Conservation (phyloP, 2,113 vertebrate species). For the Lasiurus cinereus region DNA sequence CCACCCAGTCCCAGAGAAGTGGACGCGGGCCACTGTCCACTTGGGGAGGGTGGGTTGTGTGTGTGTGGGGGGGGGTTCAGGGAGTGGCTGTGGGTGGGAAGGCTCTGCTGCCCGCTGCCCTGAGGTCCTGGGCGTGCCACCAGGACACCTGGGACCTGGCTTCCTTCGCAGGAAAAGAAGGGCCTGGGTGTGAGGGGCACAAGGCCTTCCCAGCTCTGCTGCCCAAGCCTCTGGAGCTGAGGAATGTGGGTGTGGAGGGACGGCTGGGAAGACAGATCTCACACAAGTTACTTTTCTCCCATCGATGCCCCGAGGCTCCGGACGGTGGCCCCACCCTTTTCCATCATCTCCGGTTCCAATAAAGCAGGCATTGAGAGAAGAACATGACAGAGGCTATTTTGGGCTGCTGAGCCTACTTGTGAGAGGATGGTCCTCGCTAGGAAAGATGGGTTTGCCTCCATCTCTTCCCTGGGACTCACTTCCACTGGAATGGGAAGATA, state of each 20-base stretch:
- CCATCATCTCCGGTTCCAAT: constrained; percentile 64
- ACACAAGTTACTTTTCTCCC: background rate
- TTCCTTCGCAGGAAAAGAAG: background rate
- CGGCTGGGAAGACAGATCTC: background rate
- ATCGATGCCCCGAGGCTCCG: constrained; percentile 53
- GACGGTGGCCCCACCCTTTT: constrained; percentile 54
- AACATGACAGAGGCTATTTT: constrained; percentile 42
- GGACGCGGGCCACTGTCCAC: constrained; percentile 20
- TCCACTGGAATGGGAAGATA: background rate
- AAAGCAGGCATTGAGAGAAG: constrained; percentile 71
- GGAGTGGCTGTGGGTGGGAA: background rate
- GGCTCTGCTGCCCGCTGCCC: background rate
- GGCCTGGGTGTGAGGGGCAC: background rate
- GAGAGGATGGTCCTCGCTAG: background rate
- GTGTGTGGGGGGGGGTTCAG: too few species aligned
- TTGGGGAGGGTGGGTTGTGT: background rate
- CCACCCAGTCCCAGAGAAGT: constrained; percentile 77
- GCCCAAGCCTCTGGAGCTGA: constrained; percentile 7
- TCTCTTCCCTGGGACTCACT: background rate
- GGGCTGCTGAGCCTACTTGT: constrained; percentile 1
- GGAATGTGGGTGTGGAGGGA: constrained; percentile 40
- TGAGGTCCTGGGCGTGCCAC: background rate
- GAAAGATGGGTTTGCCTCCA: background rate
- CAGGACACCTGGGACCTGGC: background rate
- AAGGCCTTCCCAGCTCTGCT: background rate